Percentiles rank a stretch among this genome's conserved stretches.
These are phyloP conservation scores for Boloria selene DNA, from an alignment of 2,888 invertebrate species.

Conservation along the genomic window DNA sequence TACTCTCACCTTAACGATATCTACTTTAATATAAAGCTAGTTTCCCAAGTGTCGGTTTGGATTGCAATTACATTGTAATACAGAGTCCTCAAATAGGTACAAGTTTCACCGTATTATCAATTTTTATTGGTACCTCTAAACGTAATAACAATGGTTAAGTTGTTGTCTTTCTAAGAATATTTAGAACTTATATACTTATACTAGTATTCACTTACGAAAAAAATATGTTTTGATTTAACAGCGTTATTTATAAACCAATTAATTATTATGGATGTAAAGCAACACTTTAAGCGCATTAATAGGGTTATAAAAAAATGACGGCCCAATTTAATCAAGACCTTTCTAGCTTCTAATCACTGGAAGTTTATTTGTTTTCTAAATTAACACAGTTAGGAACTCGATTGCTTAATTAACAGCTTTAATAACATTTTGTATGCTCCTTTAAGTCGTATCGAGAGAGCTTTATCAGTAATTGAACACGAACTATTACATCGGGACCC, in stretches of 20 bases:
- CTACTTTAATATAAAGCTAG: slow-evolving; percentile 35
- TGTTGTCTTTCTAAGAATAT: no score
- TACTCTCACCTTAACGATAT: slow-evolving; percentile 37
- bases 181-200: no score
- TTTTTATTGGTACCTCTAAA: not conserved
- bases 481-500: slow-evolving; percentile 62
- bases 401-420: slow-evolving; percentile 47
- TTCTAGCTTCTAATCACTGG: slow-evolving; percentile 18
- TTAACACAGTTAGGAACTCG: slow-evolving; percentile 46
- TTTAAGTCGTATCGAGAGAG: slow-evolving; percentile 59
- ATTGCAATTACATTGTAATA: slow-evolving; percentile 26
- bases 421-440: slow-evolving; percentile 57
- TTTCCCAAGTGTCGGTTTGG: slow-evolving; percentile 30
- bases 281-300: slow-evolving; percentile 22
- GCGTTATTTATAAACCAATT: not conserved
- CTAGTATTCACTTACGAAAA: not conserved
- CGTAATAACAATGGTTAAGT: not conserved
- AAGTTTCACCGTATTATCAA: slow-evolving; percentile 8
- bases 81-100: slow-evolving; percentile 5
- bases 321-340: slow-evolving; percentile 18
- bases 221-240: slow-evolving; percentile 5
- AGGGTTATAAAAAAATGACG: slow-evolving; percentile 24
- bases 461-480: slow-evolving; percentile 70
- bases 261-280: slow-evolving; percentile 14
- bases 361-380: slow-evolving; percentile 44